These are phyloP conservation scores for Ganaspis sp. DNA, from an alignment of 1,140 invertebrate species.

Conservation along the genomic window DNA sequence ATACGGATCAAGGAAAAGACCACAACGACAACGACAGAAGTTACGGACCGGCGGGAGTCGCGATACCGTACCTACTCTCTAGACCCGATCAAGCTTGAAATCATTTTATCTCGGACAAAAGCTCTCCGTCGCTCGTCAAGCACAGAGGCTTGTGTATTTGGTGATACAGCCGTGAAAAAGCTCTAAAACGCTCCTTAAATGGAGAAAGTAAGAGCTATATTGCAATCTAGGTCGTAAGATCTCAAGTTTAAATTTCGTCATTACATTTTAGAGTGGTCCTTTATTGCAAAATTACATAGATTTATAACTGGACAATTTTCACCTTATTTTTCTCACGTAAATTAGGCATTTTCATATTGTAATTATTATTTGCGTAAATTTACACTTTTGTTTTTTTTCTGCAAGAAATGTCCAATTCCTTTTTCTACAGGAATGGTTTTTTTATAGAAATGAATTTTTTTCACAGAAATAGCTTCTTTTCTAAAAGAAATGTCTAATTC, in stretches of 20 bases:
- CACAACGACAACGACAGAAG: constrained; percentile 40
- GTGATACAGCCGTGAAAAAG: constrained; percentile 34
- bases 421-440: no score
- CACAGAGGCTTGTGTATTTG: constrained; percentile 41
- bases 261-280: background rate
- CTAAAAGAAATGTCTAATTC: no score
- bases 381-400: no score
- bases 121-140: constrained; percentile 41
- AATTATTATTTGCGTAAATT: no score
- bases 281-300: background rate
- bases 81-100: constrained; percentile 55
- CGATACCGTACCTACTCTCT: constrained; percentile 43
- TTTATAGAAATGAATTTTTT: no score
- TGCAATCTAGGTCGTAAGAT: background rate
- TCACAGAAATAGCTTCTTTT: no score
- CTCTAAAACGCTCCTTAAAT: background rate
- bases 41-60: constrained; percentile 37
- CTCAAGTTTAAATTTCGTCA: background rate
- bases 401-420: no score
- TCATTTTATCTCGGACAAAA: constrained; percentile 56
- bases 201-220: background rate
- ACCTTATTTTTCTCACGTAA: no score
- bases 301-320: no score
- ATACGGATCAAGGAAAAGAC: constrained; percentile 37
- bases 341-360: no score